Conservation (phyloP, 2,113 vertebrate genomes). For the Mellivora capensis region DNA sequence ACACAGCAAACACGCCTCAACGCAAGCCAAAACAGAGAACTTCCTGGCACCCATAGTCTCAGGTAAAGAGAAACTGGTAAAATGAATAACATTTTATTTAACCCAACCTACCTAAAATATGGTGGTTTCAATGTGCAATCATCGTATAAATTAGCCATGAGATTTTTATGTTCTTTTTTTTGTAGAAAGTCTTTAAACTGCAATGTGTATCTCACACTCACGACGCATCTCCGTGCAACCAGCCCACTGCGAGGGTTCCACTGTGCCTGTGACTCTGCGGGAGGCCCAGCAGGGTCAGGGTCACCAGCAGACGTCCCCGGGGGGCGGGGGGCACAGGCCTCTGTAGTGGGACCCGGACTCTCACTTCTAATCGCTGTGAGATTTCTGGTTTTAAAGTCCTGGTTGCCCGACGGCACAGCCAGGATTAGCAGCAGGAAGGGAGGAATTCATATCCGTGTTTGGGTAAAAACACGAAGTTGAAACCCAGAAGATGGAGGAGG, state of each 20-base stretch:
- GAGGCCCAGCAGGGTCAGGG: background rate
- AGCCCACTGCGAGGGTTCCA: background rate
- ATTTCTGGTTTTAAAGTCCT: background rate
- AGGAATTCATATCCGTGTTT: background rate
- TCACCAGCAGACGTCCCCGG: rapidly evolving
- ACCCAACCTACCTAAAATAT: background rate
- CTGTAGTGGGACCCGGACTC: background rate
- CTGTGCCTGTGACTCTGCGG: rapidly evolving
- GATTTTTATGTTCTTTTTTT: too few species aligned
- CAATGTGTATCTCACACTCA: background rate
- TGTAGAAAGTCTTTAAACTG: rapidly evolving
- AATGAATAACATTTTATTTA: background rate
- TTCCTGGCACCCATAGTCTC: background rate
- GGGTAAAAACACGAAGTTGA: background rate
- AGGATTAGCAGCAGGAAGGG: background rate
- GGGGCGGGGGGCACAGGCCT: background rate
- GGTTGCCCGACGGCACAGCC: background rate
- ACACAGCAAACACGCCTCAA: background rate
- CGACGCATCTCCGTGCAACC: rapidly evolving
- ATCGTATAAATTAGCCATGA: background rate
- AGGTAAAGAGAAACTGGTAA: background rate
- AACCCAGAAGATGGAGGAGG: background rate
- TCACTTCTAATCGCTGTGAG: background rate
- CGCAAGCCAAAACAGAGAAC: rapidly evolving
- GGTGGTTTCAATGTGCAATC: background rate